Conservation (phyloP, 2,113 vertebrate genomes). For the Crotalus helleri region DNA sequence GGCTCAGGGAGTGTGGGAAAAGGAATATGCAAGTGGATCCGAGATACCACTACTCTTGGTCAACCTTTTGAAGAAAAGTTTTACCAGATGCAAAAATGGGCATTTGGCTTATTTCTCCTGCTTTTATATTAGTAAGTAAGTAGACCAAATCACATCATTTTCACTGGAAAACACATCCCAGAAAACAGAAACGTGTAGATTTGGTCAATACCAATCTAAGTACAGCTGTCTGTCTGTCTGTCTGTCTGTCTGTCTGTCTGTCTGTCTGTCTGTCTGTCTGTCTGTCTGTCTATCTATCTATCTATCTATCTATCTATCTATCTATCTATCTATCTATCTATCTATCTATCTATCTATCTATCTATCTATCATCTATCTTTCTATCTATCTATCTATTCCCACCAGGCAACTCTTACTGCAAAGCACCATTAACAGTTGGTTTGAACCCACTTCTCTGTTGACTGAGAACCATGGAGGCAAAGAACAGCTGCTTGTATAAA, state of each 20-base stretch:
- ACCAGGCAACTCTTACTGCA: too few relatives aligned
- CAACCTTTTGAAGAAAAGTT: conserved; percentile 32
- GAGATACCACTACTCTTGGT: background rate
- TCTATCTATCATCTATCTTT: too few relatives aligned
- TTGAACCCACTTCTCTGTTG: too few relatives aligned
- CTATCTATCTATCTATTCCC: too few relatives aligned
- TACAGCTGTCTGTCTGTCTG: background rate
- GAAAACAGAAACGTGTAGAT: background rate
- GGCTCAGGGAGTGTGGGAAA: conserved; percentile 23
- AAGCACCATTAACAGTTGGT: too few relatives aligned
- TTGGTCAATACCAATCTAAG: background rate
- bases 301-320: too few relatives aligned
- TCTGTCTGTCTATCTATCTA: too few relatives aligned
- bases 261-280: accelerated
- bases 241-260: background rate
- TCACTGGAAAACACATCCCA: background rate
- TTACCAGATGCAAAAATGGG: background rate
- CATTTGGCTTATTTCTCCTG: background rate
- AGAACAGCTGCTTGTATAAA: too few relatives aligned
- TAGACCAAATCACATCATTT: background rate
- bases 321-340: too few relatives aligned
- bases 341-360: too few relatives aligned
- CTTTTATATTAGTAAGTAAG: background rate
- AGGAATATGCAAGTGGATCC: conserved; percentile 17
- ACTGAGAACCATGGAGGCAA: too few relatives aligned